Evolutionary conservation across 2,797 vertebrate genomes (phyloP), one percentile per base, ranked within the genome.

Genomic region (Alcedo atthis): DNA sequence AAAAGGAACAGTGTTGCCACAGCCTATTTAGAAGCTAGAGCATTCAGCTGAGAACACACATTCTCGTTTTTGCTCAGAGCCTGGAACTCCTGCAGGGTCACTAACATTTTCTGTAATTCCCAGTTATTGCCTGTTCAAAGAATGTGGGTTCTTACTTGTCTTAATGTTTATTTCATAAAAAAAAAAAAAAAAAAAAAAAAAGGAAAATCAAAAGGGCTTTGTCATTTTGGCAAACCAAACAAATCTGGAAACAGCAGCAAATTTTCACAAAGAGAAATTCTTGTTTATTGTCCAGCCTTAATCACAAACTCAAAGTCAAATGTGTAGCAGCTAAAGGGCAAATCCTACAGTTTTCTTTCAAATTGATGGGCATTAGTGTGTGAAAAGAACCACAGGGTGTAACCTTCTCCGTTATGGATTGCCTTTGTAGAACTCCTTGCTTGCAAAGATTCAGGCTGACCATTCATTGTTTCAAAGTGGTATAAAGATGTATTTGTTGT

Each of bases 401-500:
- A 75, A 54, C 75, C 32, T 87, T 92, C 51, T 70, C 61, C 20
- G 6, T 83, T 87, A 83, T 32, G 70, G 51, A 17, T 48, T 67
- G 62, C 40, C 32, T 81, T 86, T 90, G 61, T 80, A 51, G 37
- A 82, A 58, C 22, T 86, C 22, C 66, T 82, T 81, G 48, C 81
- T 90, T 73, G 42, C 55, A 48, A 33, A 82, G 71, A 42, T 48
- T 74, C 62, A 80, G 68, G 62, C 43, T 80, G 79, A 32, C 58
- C 58, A 8, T 62, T 85, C 43, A 18, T 93, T 89, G 75, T 94
- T 93, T 89, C 69, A 32, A 8, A 37, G 26, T 42, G 28, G 28
- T 71, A 76, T 69, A 88, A 83, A 81, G 78, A 93, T 59, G 5
- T 48, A 63, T 78, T 92, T 94, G 76, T 91, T 93, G 61, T 89